These are phyloP conservation scores for Bolinopsis microptera DNA, from an alignment of 37 sponge, comb jelly and placozoan genomes.

Conservation along the genomic window DNA sequence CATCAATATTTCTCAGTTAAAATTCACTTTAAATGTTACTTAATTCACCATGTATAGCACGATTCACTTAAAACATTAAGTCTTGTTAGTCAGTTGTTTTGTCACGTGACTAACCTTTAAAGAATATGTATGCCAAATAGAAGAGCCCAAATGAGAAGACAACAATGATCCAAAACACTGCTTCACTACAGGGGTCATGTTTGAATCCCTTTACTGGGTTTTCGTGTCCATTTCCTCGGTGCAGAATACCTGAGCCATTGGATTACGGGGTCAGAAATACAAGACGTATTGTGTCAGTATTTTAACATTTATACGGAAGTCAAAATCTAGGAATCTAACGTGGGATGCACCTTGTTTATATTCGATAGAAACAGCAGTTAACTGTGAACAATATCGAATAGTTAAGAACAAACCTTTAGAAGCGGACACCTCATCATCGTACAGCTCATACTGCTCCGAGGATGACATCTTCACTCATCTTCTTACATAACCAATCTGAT, in stretches of 20 bases:
- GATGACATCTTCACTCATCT: not conserved
- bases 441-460: not conserved
- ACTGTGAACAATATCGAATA: too few species aligned
- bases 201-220: conserved; percentile 10
- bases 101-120: not conserved
- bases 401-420: not conserved
- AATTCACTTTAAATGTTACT: too few species aligned
- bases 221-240: not conserved
- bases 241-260: conserved; percentile 34
- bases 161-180: not conserved
- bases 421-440: not conserved
- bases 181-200: not conserved
- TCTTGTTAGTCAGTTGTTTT: too few species aligned
- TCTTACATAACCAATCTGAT: not conserved
- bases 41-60: too few species aligned
- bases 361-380: too few species aligned
- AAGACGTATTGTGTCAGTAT: too few species aligned
- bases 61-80: too few species aligned
- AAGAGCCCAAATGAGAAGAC: conserved; percentile 9
- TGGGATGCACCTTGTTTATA: too few species aligned
- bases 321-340: too few species aligned
- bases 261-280: too few species aligned
- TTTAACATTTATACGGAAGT: too few species aligned
- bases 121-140: not conserved
- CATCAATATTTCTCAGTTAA: too few species aligned